Conservation (phyloP, 35 echinoderm and acorn worm species). For the Apostichopus californicus region DNA sequence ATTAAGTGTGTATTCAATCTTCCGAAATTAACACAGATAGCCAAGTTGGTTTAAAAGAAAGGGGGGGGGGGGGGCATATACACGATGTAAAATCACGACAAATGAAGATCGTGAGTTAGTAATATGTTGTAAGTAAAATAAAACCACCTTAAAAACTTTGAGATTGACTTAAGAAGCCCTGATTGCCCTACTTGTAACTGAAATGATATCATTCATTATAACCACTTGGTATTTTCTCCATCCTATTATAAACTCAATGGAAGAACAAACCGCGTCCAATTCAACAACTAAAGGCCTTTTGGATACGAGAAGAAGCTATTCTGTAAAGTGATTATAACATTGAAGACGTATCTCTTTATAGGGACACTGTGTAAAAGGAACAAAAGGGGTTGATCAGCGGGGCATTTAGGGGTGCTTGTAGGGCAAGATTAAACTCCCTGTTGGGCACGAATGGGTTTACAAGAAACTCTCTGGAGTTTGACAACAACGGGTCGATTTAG, state of each 20-base stretch:
- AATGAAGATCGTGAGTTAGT: not conserved
- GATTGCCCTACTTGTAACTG: not conserved
- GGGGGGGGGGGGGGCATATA: too few species aligned
- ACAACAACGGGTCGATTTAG: constrained; percentile 23
- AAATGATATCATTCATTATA: not conserved
- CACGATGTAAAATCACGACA: too few species aligned
- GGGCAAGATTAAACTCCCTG: constrained; percentile 2
- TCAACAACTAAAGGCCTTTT: not conserved
- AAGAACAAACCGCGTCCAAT: not conserved
- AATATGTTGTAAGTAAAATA: not conserved
- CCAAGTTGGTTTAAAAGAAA: too few species aligned
- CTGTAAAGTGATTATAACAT: not conserved
- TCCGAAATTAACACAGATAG: too few species aligned
- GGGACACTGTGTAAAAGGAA: not conserved
- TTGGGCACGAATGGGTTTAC: constrained; percentile 16
- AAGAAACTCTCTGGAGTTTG: not conserved
- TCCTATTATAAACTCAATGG: not conserved
- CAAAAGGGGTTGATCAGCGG: not conserved
- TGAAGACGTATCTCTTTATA: not conserved
- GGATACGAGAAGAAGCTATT: not conserved
- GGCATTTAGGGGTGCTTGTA: constrained; percentile 3
- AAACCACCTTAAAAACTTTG: too few species aligned
- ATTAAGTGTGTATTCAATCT: too few species aligned
- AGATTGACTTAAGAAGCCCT: not conserved
- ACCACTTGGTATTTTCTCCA: not conserved